Evolutionary conservation across 2,888 invertebrate species (phyloP).

Genomic region (Creontiades dilutus): DNA sequence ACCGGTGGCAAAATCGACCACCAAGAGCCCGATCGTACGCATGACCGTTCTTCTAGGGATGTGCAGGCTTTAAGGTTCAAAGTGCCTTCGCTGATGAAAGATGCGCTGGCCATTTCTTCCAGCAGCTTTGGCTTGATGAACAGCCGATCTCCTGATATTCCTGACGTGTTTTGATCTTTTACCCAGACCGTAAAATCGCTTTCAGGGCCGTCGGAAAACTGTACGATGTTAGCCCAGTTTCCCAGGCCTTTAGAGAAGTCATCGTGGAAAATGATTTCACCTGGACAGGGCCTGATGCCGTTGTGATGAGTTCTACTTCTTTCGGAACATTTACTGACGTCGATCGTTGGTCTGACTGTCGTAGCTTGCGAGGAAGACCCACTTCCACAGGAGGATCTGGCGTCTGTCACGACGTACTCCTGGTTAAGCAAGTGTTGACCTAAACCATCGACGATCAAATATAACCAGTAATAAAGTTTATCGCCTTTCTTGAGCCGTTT

Average conservation of each 20-base stretch:
- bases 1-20: slow-evolving; percentile 65
- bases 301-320: neutral
- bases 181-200: slow-evolving; percentile 53
- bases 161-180: slow-evolving; percentile 43
- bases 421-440: slow-evolving; percentile 78
- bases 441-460: slow-evolving; percentile 84
- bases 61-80: slow-evolving; percentile 57
- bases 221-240: slow-evolving; percentile 51
- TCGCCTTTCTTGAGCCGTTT: slow-evolving; percentile 84
- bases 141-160: neutral
- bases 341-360: neutral
- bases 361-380: neutral
- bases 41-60: slow-evolving; percentile 15
- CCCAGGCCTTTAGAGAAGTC: slow-evolving; percentile 4
- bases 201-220: slow-evolving; percentile 52
- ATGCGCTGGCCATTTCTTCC: slow-evolving; percentile 43
- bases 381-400: neutral
- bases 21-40: slow-evolving; percentile 11
- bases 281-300: neutral
- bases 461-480: slow-evolving; percentile 87
- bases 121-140: slow-evolving; percentile 52
- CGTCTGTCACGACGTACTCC: slow-evolving; percentile 77
- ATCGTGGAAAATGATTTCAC: slow-evolving; percentile 6
- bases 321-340: neutral
- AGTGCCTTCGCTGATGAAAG: slow-evolving; percentile 45